These are phyloP conservation scores for Sebastes paucispinis DNA, from an alignment of 2,797 vertebrate species.

Conservation along the genomic window DNA sequence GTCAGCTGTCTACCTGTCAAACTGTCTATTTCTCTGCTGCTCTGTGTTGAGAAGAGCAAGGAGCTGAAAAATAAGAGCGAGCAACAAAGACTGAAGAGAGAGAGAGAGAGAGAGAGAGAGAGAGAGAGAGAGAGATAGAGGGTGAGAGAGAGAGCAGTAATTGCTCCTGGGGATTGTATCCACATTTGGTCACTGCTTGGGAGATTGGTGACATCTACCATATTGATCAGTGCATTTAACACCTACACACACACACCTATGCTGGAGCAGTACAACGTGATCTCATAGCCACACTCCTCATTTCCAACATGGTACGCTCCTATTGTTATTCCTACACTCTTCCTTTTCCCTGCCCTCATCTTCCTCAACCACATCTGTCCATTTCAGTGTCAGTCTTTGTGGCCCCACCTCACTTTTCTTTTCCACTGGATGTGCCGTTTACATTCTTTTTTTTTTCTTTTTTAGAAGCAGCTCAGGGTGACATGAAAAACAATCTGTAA, in stretches of 20 bases:
- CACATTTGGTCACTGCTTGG: constrained; percentile 42
- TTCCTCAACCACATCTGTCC: neutral
- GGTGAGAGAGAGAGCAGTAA: neutral
- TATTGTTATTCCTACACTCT: neutral
- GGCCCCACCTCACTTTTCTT: neutral
- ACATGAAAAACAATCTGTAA: neutral
- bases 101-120: neutral
- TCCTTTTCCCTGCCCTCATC: neutral
- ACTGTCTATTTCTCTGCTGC: neutral
- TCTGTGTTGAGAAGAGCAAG: neutral
- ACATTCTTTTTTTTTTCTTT: neutral
- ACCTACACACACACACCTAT: constrained; percentile 16
- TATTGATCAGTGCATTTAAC: constrained; percentile 67
- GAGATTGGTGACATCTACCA: constrained; percentile 67
- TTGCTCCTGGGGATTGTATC: constrained; percentile 52
- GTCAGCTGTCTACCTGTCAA: neutral
- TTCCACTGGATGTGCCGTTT: neutral
- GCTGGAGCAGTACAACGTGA: constrained; percentile 7
- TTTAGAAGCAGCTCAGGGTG: neutral
- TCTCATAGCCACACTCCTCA: neutral
- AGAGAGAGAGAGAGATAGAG: too few relatives aligned
- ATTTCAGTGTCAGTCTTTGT: neutral
- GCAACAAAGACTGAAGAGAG: too few relatives aligned
- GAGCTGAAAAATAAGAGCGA: constrained; percentile 2
- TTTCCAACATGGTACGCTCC: neutral